Base-by-base conservation (phyloP, 2,888 invertebrate genomes). In the Orthosia cruda region DNA sequence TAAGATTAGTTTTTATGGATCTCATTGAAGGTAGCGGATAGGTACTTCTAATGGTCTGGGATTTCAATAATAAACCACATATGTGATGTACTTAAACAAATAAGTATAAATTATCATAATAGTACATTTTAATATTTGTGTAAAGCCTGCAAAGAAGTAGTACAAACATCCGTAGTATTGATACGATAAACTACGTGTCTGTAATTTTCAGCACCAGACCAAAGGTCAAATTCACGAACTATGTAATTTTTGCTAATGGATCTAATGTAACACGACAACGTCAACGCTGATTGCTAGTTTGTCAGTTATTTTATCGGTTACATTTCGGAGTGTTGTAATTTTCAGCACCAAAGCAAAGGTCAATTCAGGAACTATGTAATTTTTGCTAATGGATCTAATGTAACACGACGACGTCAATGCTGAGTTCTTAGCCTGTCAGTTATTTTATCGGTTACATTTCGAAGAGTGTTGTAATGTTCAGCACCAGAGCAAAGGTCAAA, bases 171-270 rank as follows among this genome's bases (percentile, higher is more conserved):
- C 40, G 52, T 49, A 65, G 20, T 54, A n/a, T 50, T 49, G 16
- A 3, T 13, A 32, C 3, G 72, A 15, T 59, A 32, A 15, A 54
- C 20, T 5, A 57, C 13, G n/a, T 45, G n/a, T 16, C 32, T 52
- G 47, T 40, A 62, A 74, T 54, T 74, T 79, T 79, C 55, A 69
- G 64, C 55, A n/a, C n/a, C n/a, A n/a, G n/a, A n/a, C n/a, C n/a
- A n/a, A n/a, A n/a, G n/a, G n/a, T n/a, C n/a, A n/a, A n/a, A n/a
- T n/a, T n/a, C n/a, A n/a, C n/a, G n/a, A n/a, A n/a, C n/a, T n/a
- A n/a, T n/a, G n/a, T n/a, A n/a, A n/a, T n/a, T n/a, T n/a, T n/a
- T n/a, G n/a, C n/a, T n/a, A n/a, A n/a, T n/a, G n/a, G n/a, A n/a
- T n/a, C n/a, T n/a, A n/a, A n/a, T n/a, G n/a, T n/a, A n/a, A n/a